Conservation (phyloP, 53 echinoderm and acorn worm genomes). For the Hippasteria phrygiana region DNA sequence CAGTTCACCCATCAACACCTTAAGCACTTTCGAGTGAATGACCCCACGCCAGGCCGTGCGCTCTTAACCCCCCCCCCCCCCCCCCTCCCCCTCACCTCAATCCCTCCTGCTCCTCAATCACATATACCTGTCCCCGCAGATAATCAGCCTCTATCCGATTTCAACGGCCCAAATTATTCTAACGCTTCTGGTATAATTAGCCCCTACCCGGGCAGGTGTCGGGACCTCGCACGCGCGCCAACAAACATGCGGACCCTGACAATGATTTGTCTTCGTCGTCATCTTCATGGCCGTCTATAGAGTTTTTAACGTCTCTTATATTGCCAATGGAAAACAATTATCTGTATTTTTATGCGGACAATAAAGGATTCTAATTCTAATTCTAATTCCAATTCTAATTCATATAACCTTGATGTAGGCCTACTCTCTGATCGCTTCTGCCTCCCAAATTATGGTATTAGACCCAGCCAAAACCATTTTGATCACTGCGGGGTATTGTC, state of each 20-base stretch:
- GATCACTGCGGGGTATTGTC: constrained; percentile 3
- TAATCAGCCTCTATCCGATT: constrained; percentile 55
- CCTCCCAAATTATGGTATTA: not conserved
- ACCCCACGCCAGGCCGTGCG: constrained; percentile 12
- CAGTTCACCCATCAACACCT: not conserved
- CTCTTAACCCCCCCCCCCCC: not conserved
- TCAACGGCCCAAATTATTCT: constrained; percentile 55
- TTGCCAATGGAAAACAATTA: too few relatives aligned
- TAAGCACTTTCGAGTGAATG: constrained; percentile 43
- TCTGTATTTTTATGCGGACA: too few relatives aligned
- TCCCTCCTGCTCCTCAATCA: constrained; percentile 38
- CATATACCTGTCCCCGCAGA: constrained; percentile 41
- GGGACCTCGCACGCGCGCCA: constrained; percentile 1
- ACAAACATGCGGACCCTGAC: constrained; percentile 20
- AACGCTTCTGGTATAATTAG: constrained; percentile 51
- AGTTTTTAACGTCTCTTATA: too few relatives aligned
- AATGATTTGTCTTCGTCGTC: not conserved
- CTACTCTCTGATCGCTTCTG: not conserved
- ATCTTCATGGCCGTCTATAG: not conserved
- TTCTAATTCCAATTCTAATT: too few relatives aligned
- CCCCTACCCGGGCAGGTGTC: constrained; percentile 43
- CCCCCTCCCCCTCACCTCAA: not conserved
- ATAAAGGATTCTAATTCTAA: too few relatives aligned
- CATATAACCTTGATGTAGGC: not conserved
- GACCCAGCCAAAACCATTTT: not conserved